Conservation (phyloP, 37 sponge, comb jelly and placozoan species). For the Agelas oroides region DNA sequence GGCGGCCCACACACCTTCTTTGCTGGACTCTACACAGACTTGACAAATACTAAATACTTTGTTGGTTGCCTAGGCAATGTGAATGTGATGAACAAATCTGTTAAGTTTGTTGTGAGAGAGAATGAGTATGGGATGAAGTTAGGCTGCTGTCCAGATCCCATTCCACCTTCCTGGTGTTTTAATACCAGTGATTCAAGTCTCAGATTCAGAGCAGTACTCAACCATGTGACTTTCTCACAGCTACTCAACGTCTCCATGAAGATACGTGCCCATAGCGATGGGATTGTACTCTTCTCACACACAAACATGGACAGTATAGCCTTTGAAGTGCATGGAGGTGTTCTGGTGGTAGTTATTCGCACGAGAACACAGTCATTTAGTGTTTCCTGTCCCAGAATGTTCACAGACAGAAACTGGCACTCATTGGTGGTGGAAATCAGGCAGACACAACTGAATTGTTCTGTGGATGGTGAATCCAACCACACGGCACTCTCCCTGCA, state of each 20-base stretch:
- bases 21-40: not conserved
- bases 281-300: constrained; percentile 4
- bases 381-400: too few relatives aligned
- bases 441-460: not conserved
- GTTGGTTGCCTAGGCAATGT: constrained; percentile 34
- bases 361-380: too few relatives aligned
- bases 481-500: too few relatives aligned
- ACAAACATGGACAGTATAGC: not conserved
- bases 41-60: constrained; percentile 11
- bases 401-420: too few relatives aligned
- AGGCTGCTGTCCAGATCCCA: constrained; percentile 26
- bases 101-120: not conserved
- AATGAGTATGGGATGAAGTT: constrained; percentile 9
- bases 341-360: too few relatives aligned
- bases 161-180: constrained; percentile 2
- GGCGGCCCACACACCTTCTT: constrained; percentile 24
- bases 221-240: not conserved
- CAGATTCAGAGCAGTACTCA: not conserved
- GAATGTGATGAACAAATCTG: not conserved
- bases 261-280: not conserved
- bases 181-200: not conserved
- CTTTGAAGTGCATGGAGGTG: not conserved
- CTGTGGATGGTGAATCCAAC: not conserved
- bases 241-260: not conserved
- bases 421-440: not conserved